phyloP scores from a whole-genome alignment of 2,113 vertebrate genomes.

The Tyrannus savana region DNA sequence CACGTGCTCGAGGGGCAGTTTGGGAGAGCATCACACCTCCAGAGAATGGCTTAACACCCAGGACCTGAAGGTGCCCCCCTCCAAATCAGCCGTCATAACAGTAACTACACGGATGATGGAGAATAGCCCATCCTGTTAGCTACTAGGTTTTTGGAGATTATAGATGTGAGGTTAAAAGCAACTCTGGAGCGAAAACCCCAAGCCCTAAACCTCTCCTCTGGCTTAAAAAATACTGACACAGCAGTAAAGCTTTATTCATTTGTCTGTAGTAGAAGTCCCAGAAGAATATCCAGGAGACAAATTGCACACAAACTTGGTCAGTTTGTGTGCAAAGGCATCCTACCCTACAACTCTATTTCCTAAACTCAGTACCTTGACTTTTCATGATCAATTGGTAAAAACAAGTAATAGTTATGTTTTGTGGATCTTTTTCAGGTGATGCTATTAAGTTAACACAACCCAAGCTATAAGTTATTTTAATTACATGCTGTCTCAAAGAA shows the following conservation, averaged over 20 bases:
- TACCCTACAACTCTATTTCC: background rate
- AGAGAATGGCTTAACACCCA: too few species aligned
- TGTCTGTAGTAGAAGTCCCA: background rate
- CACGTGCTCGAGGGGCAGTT: too few species aligned
- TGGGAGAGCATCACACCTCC: too few species aligned
- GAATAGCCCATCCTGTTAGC: background rate
- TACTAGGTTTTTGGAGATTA: background rate
- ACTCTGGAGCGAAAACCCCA: background rate
- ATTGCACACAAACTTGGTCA: rapidly evolving
- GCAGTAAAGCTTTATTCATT: background rate
- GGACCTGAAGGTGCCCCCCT: too few species aligned
- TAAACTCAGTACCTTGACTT: background rate
- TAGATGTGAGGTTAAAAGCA: background rate
- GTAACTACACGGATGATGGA: background rate
- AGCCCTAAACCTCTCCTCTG: background rate
- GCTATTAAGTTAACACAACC: background rate
- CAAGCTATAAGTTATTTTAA: background rate
- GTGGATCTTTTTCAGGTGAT: background rate
- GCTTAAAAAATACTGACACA: background rate
- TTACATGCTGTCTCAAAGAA: background rate
- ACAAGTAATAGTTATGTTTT: background rate
- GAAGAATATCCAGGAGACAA: background rate
- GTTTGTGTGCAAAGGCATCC: background rate
- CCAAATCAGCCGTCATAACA: too few species aligned
- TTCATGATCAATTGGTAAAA: background rate